Evolutionary conservation across 1,140 invertebrate genomes (phyloP).

Genomic region (Atta texana): DNA sequence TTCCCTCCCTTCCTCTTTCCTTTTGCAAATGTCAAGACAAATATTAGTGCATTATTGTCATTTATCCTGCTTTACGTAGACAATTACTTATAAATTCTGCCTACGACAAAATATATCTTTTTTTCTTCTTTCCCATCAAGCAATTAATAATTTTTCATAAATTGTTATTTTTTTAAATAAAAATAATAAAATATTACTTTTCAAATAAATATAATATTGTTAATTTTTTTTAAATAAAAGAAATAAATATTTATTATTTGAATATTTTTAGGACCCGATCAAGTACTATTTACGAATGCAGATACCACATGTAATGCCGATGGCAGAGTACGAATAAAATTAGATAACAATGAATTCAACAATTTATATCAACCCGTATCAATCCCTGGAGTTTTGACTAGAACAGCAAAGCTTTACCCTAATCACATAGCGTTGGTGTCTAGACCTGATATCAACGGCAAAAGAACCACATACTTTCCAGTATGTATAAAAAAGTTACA

Average conservation of each 20-base stretch:
- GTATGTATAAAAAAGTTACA: conserved; percentile 83
- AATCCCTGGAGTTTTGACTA: conserved; percentile 91
- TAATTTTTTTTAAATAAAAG: background rate
- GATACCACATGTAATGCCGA: conserved; percentile 87
- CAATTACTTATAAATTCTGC: background rate
- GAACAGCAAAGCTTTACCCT: conserved; percentile 89
- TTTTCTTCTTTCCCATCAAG: background rate
- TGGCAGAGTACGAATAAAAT: conserved; percentile 90
- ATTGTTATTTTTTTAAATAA: background rate
- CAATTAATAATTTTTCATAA: background rate
- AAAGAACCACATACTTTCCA: conserved; percentile 89
- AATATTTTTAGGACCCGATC: conserved; percentile 89
- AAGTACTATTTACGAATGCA: conserved; percentile 88
- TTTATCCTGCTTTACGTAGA: background rate
- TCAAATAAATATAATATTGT: too few species aligned
- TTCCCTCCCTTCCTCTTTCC: background rate
- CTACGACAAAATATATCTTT: background rate
- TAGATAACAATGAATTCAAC: conserved; percentile 87
- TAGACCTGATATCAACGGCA: conserved; percentile 87
- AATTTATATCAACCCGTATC: conserved; percentile 89
- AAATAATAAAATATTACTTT: too few species aligned
- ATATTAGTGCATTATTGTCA: background rate
- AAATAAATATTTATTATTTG: background rate
- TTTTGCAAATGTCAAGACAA: background rate
- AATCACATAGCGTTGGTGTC: conserved; percentile 90